Base-by-base conservation (phyloP, 2,113 vertebrate genomes). In the Heterotis niloticus region DNA sequence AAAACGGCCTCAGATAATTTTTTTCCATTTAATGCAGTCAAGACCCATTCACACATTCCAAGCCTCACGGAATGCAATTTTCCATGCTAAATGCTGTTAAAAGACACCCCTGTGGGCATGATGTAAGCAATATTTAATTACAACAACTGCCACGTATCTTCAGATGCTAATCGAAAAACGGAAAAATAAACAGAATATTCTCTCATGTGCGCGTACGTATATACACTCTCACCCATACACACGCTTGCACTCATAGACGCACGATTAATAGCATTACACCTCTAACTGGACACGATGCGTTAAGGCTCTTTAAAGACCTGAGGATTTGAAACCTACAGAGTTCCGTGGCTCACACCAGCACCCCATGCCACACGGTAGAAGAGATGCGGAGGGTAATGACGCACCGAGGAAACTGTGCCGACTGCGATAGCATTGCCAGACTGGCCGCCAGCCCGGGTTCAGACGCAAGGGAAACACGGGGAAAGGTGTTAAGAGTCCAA, bases 301-400 rank as follows among this genome's bases (percentile, higher is more conserved):
- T 93, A 93, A 93, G 92, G 92, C 92, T 93, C 90, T 90, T 92
- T 85, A 84, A 92, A 91, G 91, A 93, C 92, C 92, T 93, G 92
- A 93, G 92, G 92, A 90, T 90, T 91, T 91, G 84, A 84, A 91
- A 93, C 90, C 84, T 86, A 90, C 29, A 20, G n/a, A 34, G 57
- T 75, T 75, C 34, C 90, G 91, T 93, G 92, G 92, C 92, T 92
- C 92, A 92, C 87, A 0, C 9, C 57, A 74, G 72, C 24, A 17
- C 69, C 52, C 69, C 71, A 74, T 23, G 24, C 5, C 24, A 75
- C 59, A n/a, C 4, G 20, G 26, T n/a, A 44, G 57, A 44, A 16
- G 34, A 26, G 28, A 75, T 34, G 0, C 13, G 10, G 16, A n/a
- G 74, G 74, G 59, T 0, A 29, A 44, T 18, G 18, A 44, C 26